These are phyloP conservation scores for Apamea monoglypha DNA, from an alignment of 2,888 invertebrate genomes.

Conservation along the genomic window DNA sequence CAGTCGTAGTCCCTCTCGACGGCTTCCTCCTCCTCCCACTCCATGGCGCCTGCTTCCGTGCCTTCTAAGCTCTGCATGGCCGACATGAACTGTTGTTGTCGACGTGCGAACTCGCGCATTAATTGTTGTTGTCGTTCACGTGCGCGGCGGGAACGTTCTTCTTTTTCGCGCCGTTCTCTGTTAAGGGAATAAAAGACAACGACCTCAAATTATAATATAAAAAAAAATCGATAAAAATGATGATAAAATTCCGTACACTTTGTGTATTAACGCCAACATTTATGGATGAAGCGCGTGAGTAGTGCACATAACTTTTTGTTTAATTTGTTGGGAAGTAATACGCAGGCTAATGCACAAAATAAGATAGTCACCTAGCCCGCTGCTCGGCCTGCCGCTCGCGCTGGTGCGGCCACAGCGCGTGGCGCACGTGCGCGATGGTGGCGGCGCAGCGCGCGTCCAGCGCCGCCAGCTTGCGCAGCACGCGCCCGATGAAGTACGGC, in stretches of 20 bases:
- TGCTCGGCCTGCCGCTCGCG: slow-evolving; percentile 95
- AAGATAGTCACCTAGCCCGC: slow-evolving; percentile 90
- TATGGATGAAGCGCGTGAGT: too few species aligned
- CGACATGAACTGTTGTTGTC: slow-evolving; percentile 96
- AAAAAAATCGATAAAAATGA: too few species aligned
- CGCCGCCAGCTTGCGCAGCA: slow-evolving; percentile 94
- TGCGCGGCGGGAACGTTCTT: slow-evolving; percentile 95
- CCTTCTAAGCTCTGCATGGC: slow-evolving; percentile 86
- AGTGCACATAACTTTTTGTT: too few species aligned
- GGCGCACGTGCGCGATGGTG: slow-evolving; percentile 93
- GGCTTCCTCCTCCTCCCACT: slow-evolving; percentile 92
- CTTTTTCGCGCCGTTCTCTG: slow-evolving; percentile 93
- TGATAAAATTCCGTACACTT: too few species aligned
- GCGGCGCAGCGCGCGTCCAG: slow-evolving; percentile 93
- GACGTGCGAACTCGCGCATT: slow-evolving; percentile 97
- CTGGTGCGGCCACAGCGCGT: slow-evolving; percentile 95
- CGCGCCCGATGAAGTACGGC: slow-evolving; percentile 95
- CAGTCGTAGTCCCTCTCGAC: slow-evolving; percentile 96
- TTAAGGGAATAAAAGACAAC: neutral
- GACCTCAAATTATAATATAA: too few species aligned
- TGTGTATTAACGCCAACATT: too few species aligned
- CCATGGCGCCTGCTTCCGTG: slow-evolving; percentile 90
- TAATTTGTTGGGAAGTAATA: too few species aligned
- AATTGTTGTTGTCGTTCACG: slow-evolving; percentile 97
- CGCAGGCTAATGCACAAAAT: too few species aligned